Evolutionary conservation across 1,140 invertebrate species (phyloP).

Genomic region (Ericerus pela): DNA sequence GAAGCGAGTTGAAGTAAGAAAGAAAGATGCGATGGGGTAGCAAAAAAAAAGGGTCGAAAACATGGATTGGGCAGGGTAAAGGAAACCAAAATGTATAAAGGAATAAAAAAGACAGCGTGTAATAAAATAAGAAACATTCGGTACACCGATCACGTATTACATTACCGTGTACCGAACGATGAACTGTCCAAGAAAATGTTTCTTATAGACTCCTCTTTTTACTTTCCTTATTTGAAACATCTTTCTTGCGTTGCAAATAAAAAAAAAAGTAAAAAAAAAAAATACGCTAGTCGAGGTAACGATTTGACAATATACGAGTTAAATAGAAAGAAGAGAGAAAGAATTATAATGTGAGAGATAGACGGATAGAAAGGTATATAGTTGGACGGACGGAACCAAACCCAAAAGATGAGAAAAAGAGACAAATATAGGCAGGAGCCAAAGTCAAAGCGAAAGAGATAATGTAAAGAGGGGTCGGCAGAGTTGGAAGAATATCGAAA

Average conservation of each 20-base stretch:
- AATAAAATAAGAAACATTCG: slow-evolving; percentile 7
- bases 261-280: no score
- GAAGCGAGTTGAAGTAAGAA: slow-evolving; percentile 8
- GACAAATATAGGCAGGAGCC: no score
- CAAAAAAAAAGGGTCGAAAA: slow-evolving; percentile 12
- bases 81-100: slow-evolving; percentile 35
- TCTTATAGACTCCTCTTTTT: slow-evolving; percentile 9
- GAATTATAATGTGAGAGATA: no score
- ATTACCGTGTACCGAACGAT: slow-evolving; percentile 9
- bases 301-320: slow-evolving; percentile 6
- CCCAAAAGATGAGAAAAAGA: no score
- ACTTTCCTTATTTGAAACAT: slow-evolving; percentile 5
- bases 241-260: slow-evolving; percentile 1
- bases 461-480: no score
- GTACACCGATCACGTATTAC: slow-evolving; percentile 2
- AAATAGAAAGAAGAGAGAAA: slow-evolving; percentile 1
- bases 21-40: slow-evolving; percentile 19
- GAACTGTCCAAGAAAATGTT: slow-evolving; percentile 7
- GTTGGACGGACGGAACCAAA: no score
- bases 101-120: slow-evolving; percentile 17
- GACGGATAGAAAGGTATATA: no score
- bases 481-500: no score
- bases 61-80: slow-evolving; percentile 20
- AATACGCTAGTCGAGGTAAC: not conserved
- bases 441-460: no score